These are phyloP conservation scores for Sus scrofa DNA, from an alignment of 2,113 vertebrate genomes.

Conservation along the genomic window DNA sequence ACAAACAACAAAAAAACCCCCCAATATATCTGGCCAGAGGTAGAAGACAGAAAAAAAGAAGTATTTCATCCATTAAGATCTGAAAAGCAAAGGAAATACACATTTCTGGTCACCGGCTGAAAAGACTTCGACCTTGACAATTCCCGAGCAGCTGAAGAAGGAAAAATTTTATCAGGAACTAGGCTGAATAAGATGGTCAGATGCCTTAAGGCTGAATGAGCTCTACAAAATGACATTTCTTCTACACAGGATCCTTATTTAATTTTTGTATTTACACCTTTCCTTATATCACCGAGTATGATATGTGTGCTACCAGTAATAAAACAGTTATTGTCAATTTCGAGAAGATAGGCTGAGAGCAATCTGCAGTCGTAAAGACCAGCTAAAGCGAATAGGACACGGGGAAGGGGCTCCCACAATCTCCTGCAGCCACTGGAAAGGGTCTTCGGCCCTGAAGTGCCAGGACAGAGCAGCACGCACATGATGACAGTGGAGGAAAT, in stretches of 20 bases:
- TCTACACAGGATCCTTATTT: not conserved
- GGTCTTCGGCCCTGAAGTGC: not conserved
- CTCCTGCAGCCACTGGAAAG: not conserved
- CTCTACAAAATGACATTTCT: not conserved
- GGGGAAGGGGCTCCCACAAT: not conserved
- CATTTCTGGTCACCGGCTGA: conserved; percentile 27
- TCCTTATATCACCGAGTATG: not conserved
- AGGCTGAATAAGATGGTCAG: not conserved
- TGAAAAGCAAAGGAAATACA: conserved; percentile 36
- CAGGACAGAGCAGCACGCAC: not conserved
- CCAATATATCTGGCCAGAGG: not conserved
- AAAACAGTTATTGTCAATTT: not conserved
- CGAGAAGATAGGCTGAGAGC: not conserved
- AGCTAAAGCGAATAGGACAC: not conserved
- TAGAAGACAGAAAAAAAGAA: not conserved
- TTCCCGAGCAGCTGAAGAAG: not conserved
- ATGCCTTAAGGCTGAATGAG: not conserved
- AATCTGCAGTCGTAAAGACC: not conserved
- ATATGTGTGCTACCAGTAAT: not conserved
- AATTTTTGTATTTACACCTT: not conserved
- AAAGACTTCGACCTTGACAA: not conserved
- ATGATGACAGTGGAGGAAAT: not conserved
- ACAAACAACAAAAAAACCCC: not conserved
- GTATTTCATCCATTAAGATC: conserved; percentile 17
- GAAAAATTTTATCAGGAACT: not conserved